phyloP scores from a whole-genome alignment of 2,113 vertebrate species.

The Leptobrachium leishanense region DNA sequence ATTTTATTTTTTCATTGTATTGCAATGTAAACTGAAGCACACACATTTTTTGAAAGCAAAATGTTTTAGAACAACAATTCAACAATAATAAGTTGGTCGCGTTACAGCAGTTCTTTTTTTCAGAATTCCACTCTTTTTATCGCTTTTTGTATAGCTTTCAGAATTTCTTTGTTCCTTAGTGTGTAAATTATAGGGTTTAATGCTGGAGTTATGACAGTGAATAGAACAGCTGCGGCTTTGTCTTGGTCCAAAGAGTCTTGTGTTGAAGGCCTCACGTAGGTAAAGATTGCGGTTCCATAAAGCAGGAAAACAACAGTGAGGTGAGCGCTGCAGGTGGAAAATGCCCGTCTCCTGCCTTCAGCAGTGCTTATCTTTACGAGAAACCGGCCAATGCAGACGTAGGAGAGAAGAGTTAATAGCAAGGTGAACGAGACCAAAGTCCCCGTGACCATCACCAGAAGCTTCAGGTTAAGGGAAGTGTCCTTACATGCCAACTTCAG shows the following conservation, averaged over 20 bases:
- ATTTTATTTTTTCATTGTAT: too few relatives aligned
- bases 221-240: constrained; percentile 47
- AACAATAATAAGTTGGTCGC: too few relatives aligned
- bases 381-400: constrained; percentile 1
- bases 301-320: constrained; percentile 49
- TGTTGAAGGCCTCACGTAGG: constrained; percentile 31
- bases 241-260: constrained; percentile 47
- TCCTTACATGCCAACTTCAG: constrained; percentile 2
- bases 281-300: constrained; percentile 39
- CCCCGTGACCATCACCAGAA: neutral
- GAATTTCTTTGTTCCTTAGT: constrained; percentile 15
- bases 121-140: neutral
- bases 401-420: constrained; percentile 19
- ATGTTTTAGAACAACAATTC: too few relatives aligned
- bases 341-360: constrained; percentile 1
- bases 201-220: constrained; percentile 47
- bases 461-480: constrained; percentile 1
- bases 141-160: neutral
- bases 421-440: neutral
- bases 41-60: too few relatives aligned
- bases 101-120: neutral
- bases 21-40: too few relatives aligned
- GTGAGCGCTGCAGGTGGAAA: constrained; percentile 20
- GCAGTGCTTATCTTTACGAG: constrained; percentile 10
- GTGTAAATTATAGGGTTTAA: constrained; percentile 34